These are phyloP conservation scores for Phocides pigmalion DNA, from an alignment of 1,140 invertebrate species.

Conservation along the genomic window DNA sequence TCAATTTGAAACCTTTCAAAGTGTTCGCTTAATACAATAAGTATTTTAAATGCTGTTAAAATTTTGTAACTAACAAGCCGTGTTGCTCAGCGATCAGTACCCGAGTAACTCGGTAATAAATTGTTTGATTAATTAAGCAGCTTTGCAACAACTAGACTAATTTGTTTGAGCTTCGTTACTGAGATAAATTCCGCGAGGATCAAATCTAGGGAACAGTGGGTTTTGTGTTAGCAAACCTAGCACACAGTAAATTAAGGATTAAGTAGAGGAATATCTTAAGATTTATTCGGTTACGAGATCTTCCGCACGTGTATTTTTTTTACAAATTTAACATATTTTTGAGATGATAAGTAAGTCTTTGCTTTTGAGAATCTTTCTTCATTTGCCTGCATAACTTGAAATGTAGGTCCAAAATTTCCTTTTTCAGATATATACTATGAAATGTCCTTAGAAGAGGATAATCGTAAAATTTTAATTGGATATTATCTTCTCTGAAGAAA, in stretches of 20 bases:
- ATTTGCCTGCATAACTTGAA: too few relatives aligned
- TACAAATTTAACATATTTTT: too few relatives aligned
- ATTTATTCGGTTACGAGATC: not conserved
- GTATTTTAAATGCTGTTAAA: not conserved
- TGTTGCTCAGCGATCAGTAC: constrained; percentile 1
- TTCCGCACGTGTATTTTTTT: not conserved
- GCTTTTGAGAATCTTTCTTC: too few relatives aligned
- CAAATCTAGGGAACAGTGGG: constrained; percentile 11
- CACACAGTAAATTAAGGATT: not conserved
- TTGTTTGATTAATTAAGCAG: constrained; percentile 29
- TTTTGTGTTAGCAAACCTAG: constrained; percentile 13
- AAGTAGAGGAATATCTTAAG: not conserved
- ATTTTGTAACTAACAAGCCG: not conserved
- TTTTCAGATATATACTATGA: too few relatives aligned
- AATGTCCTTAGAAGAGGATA: too few relatives aligned
- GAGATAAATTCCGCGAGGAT: constrained; percentile 10
- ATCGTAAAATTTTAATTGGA: too few relatives aligned
- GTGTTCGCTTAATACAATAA: not conserved
- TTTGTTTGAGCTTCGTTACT: constrained; percentile 12
- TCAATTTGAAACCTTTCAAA: too few relatives aligned
- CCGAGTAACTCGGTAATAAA: constrained; percentile 17
- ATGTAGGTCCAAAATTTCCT: too few relatives aligned
- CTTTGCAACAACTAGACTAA: constrained; percentile 20
- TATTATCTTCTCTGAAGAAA: too few relatives aligned
- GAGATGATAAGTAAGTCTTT: too few relatives aligned